phyloP scores from a whole-genome alignment of 2,888 invertebrate species.

The Mellilla xanthometata region DNA sequence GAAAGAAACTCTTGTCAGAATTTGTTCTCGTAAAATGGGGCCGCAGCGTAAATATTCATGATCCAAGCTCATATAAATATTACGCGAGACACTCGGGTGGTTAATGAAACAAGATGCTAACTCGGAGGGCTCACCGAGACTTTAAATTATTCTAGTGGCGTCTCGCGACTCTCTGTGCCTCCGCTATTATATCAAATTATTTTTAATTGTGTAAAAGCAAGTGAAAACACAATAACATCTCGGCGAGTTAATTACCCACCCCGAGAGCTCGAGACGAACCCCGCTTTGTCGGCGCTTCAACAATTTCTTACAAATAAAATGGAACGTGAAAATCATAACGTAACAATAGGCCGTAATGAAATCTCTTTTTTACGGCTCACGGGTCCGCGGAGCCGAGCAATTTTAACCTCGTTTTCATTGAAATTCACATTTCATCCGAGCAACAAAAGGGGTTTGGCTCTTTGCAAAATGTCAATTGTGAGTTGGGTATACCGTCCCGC shows the following conservation, averaged over 20 bases:
- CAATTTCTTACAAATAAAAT: constrained; percentile 62
- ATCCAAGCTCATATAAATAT: constrained; percentile 67
- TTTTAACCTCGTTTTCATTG: constrained; percentile 75
- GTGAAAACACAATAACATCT: constrained; percentile 63
- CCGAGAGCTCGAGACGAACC: constrained; percentile 46
- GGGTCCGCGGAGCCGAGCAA: constrained; percentile 60
- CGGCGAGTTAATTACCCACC: constrained; percentile 62
- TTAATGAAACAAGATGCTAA: constrained; percentile 77
- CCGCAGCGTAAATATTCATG: constrained; percentile 69
- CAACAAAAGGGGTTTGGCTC: constrained; percentile 69
- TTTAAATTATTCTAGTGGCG: constrained; percentile 66
- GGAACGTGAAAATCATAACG: constrained; percentile 69
- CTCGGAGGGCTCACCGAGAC: constrained; percentile 52
- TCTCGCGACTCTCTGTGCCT: constrained; percentile 57
- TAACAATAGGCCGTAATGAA: constrained; percentile 72
- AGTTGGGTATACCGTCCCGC: constrained; percentile 55
- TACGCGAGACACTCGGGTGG: constrained; percentile 55
- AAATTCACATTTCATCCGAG: constrained; percentile 72
- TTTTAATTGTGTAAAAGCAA: constrained; percentile 77
- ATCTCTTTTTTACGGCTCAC: constrained; percentile 63
- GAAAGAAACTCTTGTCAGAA: constrained; percentile 45
- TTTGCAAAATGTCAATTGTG: constrained; percentile 73
- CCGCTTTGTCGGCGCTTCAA: constrained; percentile 41
- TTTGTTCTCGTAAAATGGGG: constrained; percentile 50
- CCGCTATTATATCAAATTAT: constrained; percentile 75